phyloP scores from a whole-genome alignment of 2,888 invertebrate species.

The Eubasilissa splendida region DNA sequence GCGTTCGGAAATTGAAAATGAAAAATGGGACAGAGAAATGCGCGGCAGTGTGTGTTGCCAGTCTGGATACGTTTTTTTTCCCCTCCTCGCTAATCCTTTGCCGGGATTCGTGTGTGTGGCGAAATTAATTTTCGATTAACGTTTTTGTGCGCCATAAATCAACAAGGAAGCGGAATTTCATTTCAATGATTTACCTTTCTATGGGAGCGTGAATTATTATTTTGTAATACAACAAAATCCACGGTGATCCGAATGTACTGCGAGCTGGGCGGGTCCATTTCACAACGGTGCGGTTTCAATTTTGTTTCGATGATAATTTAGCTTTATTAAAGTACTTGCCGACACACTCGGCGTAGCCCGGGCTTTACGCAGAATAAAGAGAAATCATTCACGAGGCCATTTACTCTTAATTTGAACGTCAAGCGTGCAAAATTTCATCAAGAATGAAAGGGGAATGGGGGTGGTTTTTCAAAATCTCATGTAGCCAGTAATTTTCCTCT shows the following conservation, averaged over 20 bases:
- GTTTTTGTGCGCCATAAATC: conserved; percentile 31
- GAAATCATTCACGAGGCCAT: too few species aligned
- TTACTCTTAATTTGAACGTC: too few species aligned
- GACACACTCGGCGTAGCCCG: too few species aligned
- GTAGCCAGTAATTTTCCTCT: too few species aligned
- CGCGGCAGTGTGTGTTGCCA: not conserved
- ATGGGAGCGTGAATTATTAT: conserved; percentile 33
- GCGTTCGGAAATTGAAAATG: conserved; percentile 46
- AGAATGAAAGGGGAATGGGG: too few species aligned
- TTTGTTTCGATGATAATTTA: too few species aligned
- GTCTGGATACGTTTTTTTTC: conserved; percentile 7
- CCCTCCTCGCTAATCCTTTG: conserved; percentile 30
- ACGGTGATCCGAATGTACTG: conserved; percentile 11
- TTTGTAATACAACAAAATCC: conserved; percentile 30
- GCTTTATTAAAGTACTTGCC: too few species aligned
- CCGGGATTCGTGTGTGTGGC: conserved; percentile 22
- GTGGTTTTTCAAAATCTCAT: too few species aligned
- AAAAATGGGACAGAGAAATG: conserved; percentile 37
- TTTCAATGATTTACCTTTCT: conserved; percentile 33
- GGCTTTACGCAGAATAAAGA: too few species aligned
- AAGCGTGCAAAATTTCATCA: too few species aligned
- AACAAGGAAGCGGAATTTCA: conserved; percentile 23
- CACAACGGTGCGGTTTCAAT: not conserved
- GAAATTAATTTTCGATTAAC: conserved; percentile 39
- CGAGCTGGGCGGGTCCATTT: not conserved